Conservation (phyloP, 2,888 invertebrate species). For the Sycophila texana region DNA sequence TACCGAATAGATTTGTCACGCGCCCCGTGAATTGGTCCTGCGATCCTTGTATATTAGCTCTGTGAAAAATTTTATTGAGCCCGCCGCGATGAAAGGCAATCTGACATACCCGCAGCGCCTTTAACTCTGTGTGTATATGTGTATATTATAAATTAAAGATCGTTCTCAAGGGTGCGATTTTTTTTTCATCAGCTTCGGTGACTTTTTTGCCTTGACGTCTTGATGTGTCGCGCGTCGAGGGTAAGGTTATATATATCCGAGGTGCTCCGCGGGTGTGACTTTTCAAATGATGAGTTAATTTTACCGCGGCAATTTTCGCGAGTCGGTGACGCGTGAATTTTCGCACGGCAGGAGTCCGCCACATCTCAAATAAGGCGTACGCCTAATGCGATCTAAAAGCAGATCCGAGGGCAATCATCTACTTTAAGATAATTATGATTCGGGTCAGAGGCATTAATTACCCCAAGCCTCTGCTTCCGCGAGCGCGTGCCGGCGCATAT, state of each 20-base stretch:
- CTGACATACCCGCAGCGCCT: background rate
- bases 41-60: background rate
- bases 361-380: background rate
- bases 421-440: slow-evolving; percentile 25
- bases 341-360: background rate
- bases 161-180: background rate
- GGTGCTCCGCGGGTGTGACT: too few relatives aligned
- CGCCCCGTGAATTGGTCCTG: slow-evolving; percentile 14
- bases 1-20: slow-evolving; percentile 42
- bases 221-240: background rate
- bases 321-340: too few relatives aligned
- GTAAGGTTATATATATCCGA: too few relatives aligned
- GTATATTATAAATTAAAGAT: slow-evolving; percentile 13
- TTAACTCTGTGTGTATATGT: background rate
- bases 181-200: background rate
- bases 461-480: background rate
- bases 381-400: background rate
- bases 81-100: background rate
- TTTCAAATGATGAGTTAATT: too few relatives aligned
- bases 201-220: background rate
- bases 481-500: too few relatives aligned
- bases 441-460: slow-evolving; percentile 46
- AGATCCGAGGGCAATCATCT: slow-evolving; percentile 7
- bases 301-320: too few relatives aligned
- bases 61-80: slow-evolving; percentile 43